Evolutionary conservation across 1,140 invertebrate genomes (phyloP), one percentile per base, ranked within the genome.

Genomic region (Musca domestica): DNA sequence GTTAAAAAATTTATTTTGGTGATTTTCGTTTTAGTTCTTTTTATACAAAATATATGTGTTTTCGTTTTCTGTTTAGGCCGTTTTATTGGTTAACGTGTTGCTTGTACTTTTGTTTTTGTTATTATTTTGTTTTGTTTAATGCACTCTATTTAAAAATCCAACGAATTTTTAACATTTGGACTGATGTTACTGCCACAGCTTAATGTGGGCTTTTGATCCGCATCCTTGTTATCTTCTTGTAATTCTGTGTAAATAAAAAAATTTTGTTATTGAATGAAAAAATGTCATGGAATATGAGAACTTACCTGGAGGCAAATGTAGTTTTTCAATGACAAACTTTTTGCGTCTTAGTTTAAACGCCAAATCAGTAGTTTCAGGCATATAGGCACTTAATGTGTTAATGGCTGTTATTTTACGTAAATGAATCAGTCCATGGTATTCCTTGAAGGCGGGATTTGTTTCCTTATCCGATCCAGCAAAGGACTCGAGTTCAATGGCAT

Each of bases 321-420:
- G 76, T 75, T 92, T 89, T 85, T 94, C 92, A 71, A 96, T 93
- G 3, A 88, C 78, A 77, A 96, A 94, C 81, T 91, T 92, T 82
- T 93, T 94, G 73, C 92, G 87, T 64, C 89, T 87, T 54, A 95
- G 80, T 83, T 94, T 95, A 74, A 95, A 96, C 14, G 88, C 92
- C 71, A 93, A 84, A 83, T 95, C 93, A 20, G 89, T 83, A 58
- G 89, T 89, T 52, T 92, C 89, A 12, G 91, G 89, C 80, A 90
- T 87, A 74, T 89, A 89, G 3, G 88, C 86, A 20, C 87, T 86
- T 14, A 95, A 79, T 5, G 88, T 88, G 81, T 94, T 93, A 2
- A 94, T 83, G 6, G 91, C 85, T 15, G 89, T 87, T 68, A 95
- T 81, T 83, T 95, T 94, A 15, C 86, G 87, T 49, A 95, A 84